Evolutionary conservation across 2,888 invertebrate species (phyloP).

Genomic region (Hypomecis punctinalis): DNA sequence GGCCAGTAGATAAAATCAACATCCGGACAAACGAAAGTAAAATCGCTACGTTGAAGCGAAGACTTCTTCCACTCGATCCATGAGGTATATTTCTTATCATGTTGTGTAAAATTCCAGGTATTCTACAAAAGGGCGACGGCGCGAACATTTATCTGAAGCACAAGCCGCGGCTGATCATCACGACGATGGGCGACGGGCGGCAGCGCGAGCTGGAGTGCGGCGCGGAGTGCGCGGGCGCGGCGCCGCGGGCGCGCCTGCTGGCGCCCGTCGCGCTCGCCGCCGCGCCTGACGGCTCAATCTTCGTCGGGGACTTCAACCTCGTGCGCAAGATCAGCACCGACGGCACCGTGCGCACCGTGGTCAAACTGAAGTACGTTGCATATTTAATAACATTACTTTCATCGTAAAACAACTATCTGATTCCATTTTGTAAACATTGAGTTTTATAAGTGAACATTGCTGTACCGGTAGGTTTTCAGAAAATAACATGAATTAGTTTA

Average conservation of each 20-base stretch:
- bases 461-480: too few relatives aligned
- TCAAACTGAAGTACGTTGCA: slow-evolving; percentile 90
- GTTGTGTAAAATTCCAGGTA: slow-evolving; percentile 85
- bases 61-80: too few relatives aligned
- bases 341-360: slow-evolving; percentile 91
- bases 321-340: slow-evolving; percentile 95
- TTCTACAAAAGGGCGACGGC: slow-evolving; percentile 98
- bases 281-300: slow-evolving; percentile 96
- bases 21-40: too few relatives aligned
- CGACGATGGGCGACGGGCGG: slow-evolving; percentile 96
- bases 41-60: too few relatives aligned
- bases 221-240: slow-evolving; percentile 88
- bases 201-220: slow-evolving; percentile 94
- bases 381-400: not conserved
- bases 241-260: slow-evolving; percentile 91
- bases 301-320: slow-evolving; percentile 97
- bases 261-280: slow-evolving; percentile 97
- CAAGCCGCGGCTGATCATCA: slow-evolving; percentile 95
- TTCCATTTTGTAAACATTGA: too few relatives aligned
- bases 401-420: not conserved
- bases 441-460: too few relatives aligned
- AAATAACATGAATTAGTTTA: too few relatives aligned
- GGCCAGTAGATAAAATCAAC: too few relatives aligned
- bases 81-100: too few relatives aligned
- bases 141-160: slow-evolving; percentile 97